phyloP scores from a whole-genome alignment of 2,113 vertebrate species.

The Galemys pyrenaicus region DNA sequence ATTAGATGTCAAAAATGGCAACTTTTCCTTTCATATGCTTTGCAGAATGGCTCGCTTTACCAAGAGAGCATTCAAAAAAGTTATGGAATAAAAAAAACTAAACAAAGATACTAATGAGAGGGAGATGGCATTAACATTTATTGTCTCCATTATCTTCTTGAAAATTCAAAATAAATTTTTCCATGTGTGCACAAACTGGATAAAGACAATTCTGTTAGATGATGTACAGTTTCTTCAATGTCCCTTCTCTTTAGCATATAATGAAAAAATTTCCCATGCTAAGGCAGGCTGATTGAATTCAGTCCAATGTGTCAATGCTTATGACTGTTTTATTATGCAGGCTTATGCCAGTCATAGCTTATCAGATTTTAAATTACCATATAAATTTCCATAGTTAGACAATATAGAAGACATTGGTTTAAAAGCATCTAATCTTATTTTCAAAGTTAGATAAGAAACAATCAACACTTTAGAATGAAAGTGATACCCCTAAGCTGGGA shows the following conservation, averaged over 20 bases:
- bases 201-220: slow-evolving; percentile 71
- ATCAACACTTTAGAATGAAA: slow-evolving; percentile 83
- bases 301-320: slow-evolving; percentile 75
- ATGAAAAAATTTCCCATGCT: slow-evolving; percentile 24
- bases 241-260: slow-evolving; percentile 49
- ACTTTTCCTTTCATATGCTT: not conserved
- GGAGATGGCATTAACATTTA: slow-evolving; percentile 57
- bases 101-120: slow-evolving; percentile 32
- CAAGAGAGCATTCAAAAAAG: not conserved
- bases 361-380: slow-evolving; percentile 86
- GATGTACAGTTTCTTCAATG: slow-evolving; percentile 65
- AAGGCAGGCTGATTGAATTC: slow-evolving; percentile 74
- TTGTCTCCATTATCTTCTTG: slow-evolving; percentile 71
- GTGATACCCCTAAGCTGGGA: slow-evolving; percentile 80
- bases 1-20: not conserved
- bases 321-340: slow-evolving; percentile 82
- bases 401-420: slow-evolving; percentile 79
- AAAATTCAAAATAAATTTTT: slow-evolving; percentile 78
- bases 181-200: slow-evolving; percentile 33
- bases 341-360: slow-evolving; percentile 78
- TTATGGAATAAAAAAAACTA: not conserved
- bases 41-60: not conserved
- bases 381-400: slow-evolving; percentile 82
- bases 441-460: slow-evolving; percentile 85
- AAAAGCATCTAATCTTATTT: slow-evolving; percentile 85